Percentiles rank a stretch among this genome's conserved stretches.
Conservation (phyloP, 2,797 vertebrate species). For the Melanogrammus aeglefinus region DNA sequence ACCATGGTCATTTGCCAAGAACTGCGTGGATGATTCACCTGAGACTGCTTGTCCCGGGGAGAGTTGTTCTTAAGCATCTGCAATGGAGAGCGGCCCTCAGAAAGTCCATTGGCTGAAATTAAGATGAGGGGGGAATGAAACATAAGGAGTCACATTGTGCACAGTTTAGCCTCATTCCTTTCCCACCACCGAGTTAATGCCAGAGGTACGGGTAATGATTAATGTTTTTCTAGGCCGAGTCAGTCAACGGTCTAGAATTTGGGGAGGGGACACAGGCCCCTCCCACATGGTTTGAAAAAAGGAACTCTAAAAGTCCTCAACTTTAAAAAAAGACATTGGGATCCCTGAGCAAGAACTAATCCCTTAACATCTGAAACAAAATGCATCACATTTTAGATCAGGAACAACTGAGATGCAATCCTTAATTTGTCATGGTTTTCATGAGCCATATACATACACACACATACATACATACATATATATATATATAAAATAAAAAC, state of each 20-base stretch:
- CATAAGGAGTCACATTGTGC: neutral
- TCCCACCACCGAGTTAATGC: neutral
- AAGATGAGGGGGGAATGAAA: neutral
- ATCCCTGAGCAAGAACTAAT: neutral
- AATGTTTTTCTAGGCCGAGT: neutral
- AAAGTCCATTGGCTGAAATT: slow-evolving; percentile 51
- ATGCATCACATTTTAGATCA: neutral
- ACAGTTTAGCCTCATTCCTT: neutral
- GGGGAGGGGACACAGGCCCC: neutral
- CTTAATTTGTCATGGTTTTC: too few relatives aligned
- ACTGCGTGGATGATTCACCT: slow-evolving; percentile 50
- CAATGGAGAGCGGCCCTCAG: slow-evolving; percentile 84
- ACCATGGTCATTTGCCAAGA: neutral
- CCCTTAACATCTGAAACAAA: neutral
- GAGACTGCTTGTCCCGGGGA: slow-evolving; percentile 57
- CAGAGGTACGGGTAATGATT: neutral
- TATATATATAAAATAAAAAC: neutral
- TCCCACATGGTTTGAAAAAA: neutral
- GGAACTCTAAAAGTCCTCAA: neutral
- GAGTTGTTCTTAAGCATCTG: slow-evolving; percentile 84
- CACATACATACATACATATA: too few relatives aligned
- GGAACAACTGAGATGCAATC: neutral
- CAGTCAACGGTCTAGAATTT: neutral
- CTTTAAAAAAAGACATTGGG: neutral
- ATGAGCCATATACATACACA: too few relatives aligned